Base-by-base conservation (phyloP, 23 tunicate species). In the Botrylloides violaceus region DNA sequence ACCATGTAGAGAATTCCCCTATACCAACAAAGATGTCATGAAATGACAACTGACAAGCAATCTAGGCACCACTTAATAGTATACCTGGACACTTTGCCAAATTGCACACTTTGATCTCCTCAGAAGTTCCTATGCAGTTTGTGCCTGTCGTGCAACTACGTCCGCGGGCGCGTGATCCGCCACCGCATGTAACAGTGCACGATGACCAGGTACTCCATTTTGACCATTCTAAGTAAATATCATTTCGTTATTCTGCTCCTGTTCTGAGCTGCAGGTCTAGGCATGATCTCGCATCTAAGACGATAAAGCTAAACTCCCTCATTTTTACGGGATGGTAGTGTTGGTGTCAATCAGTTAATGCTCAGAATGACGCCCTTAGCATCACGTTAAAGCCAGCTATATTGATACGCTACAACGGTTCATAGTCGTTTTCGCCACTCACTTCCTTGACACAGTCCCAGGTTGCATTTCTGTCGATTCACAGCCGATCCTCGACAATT, bases 171-270 rank as follows among this genome's bases (percentile, higher is more conserved):
- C 36, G 3, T 21, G 49, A 21, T 34, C 80, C 80, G 12, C 71
- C 50, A 0, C 80, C 80, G n/a, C 80, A 76, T 24, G 80, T 76
- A 25, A 20, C 30, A 32, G 71, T 59, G 31, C 80, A 76, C 24
- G 32, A 29, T 4, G 55, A 60, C 80, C 80, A 76, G 2, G 2
- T 23, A 19, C 55, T 35, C 80, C 80, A 76, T 2, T 39, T 34
- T 2, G 80, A 60, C 80, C 80, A 76, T 24, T 26, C 70, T n/a
- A n/a, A n/a, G n/a, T n/a, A n/a, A n/a, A n/a, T n/a, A n/a, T n/a
- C n/a, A n/a, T n/a, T n/a, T n/a, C n/a, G n/a, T n/a, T n/a, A n/a
- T n/a, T n/a, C n/a, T n/a, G n/a, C n/a, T n/a, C n/a, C n/a, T n/a
- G n/a, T n/a, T n/a, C n/a, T n/a, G n/a, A n/a, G n/a, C n/a, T n/a